phyloP scores from a whole-genome alignment of 2,797 vertebrate species.

The Aythya fuligula region DNA sequence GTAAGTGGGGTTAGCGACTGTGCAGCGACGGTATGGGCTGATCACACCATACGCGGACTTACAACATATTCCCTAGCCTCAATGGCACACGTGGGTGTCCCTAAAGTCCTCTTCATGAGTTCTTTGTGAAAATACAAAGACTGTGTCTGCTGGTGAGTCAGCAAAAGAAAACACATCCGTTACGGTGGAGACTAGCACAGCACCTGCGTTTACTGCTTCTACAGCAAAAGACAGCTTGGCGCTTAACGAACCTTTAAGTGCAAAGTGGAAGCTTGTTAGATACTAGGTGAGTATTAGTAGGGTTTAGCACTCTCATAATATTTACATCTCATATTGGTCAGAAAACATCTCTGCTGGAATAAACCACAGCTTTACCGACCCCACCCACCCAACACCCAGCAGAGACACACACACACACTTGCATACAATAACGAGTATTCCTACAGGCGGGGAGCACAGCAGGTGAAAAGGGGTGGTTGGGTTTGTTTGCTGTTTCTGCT shows the following conservation, averaged over 20 bases:
- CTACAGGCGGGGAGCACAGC: not conserved
- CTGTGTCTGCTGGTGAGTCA: constrained; percentile 88
- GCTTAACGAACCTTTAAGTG: not conserved
- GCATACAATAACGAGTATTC: not conserved
- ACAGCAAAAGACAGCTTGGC: constrained; percentile 27
- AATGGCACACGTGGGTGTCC: constrained; percentile 93
- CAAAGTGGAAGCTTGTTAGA: not conserved
- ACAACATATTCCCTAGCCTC: constrained; percentile 98
- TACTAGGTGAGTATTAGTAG: not conserved
- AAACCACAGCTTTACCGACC: not conserved
- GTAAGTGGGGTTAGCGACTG: constrained; percentile 84
- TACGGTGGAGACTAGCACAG: not conserved
- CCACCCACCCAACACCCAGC: not conserved
- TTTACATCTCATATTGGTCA: not conserved
- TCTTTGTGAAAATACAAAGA: constrained; percentile 95
- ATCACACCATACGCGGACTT: constrained; percentile 83
- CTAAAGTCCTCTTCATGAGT: constrained; percentile 98
- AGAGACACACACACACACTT: not conserved
- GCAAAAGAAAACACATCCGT: constrained; percentile 85
- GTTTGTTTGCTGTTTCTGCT: not conserved
- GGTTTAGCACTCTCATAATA: not conserved
- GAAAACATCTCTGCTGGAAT: not conserved
- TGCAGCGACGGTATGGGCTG: constrained; percentile 70
- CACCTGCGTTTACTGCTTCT: constrained; percentile 41
- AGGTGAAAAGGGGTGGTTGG: not conserved